These are phyloP conservation scores for Pica pica DNA, from an alignment of 2,113 vertebrate species.

Conservation along the genomic window DNA sequence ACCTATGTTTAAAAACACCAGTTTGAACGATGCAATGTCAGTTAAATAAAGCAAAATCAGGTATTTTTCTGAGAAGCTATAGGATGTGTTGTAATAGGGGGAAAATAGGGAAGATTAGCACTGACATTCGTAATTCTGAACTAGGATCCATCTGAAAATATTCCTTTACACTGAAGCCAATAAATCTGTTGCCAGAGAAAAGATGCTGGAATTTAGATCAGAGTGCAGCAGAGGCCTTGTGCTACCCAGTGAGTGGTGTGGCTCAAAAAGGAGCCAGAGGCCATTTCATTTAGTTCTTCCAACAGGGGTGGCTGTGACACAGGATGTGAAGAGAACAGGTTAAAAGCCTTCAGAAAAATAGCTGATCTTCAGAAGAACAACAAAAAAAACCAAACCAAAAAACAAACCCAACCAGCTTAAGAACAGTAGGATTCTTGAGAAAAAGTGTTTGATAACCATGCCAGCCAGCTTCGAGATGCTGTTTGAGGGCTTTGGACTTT, in stretches of 20 bases:
- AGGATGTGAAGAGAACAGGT: not conserved
- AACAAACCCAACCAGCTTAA: not conserved
- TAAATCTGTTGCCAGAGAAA: not conserved
- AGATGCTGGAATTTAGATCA: not conserved
- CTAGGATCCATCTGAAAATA: not conserved
- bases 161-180: not conserved
- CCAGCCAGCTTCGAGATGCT: not conserved
- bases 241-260: not conserved
- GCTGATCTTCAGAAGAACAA: not conserved
- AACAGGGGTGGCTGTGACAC: not conserved
- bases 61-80: constrained; percentile 1
- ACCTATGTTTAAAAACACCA: not conserved
- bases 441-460: constrained; percentile 50
- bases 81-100: not conserved
- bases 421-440: not conserved
- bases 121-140: not conserved
- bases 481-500: not conserved
- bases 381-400: not conserved
- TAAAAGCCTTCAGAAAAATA: constrained; percentile 33
- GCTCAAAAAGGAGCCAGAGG: not conserved
- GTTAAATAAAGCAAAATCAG: not conserved
- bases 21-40: not conserved
- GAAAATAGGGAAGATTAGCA: not conserved
- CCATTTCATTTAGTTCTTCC: not conserved
- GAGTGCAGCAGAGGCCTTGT: not conserved